These are phyloP conservation scores for Synanthedon vespiformis DNA, from an alignment of 2,888 invertebrate species.

Conservation along the genomic window DNA sequence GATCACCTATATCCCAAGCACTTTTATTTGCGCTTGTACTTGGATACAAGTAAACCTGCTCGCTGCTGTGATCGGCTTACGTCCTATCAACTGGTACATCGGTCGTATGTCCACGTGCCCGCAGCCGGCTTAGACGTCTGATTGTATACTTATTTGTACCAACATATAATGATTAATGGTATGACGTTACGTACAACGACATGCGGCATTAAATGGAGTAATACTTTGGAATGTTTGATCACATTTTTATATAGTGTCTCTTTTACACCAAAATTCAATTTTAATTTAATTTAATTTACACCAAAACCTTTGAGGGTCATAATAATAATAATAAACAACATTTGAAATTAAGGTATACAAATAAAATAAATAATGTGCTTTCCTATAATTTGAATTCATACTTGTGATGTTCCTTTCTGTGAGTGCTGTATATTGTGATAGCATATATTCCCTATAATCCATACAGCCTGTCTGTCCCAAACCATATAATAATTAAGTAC, in stretches of 20 bases:
- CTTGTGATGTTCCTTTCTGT: no score
- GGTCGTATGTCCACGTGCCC: slow-evolving; percentile 43
- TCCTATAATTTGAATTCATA: no score
- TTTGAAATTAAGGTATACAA: no score
- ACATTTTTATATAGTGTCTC: not conserved
- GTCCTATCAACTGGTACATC: slow-evolving; percentile 29
- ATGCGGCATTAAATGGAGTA: slow-evolving; percentile 5
- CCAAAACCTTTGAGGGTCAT: no score
- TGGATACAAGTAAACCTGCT: slow-evolving; percentile 30
- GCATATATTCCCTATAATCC: no score
- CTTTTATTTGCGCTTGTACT: slow-evolving; percentile 15
- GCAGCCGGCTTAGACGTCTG: slow-evolving; percentile 35
- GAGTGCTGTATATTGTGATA: no score
- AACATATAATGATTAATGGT: slow-evolving; percentile 9
- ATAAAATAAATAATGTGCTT: no score
- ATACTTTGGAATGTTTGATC: not conserved
- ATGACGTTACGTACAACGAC: slow-evolving; percentile 30
- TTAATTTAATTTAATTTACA: no score
- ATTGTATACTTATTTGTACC: slow-evolving; percentile 40
- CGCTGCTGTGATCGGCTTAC: slow-evolving; percentile 46
- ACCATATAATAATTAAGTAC: no score
- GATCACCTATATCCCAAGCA: not conserved
- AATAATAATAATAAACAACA: no score
- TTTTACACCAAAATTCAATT: no score
- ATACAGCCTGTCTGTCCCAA: no score